phyloP scores from a whole-genome alignment of 2,113 vertebrate genomes.

The Pachypanchax playfairii region DNA sequence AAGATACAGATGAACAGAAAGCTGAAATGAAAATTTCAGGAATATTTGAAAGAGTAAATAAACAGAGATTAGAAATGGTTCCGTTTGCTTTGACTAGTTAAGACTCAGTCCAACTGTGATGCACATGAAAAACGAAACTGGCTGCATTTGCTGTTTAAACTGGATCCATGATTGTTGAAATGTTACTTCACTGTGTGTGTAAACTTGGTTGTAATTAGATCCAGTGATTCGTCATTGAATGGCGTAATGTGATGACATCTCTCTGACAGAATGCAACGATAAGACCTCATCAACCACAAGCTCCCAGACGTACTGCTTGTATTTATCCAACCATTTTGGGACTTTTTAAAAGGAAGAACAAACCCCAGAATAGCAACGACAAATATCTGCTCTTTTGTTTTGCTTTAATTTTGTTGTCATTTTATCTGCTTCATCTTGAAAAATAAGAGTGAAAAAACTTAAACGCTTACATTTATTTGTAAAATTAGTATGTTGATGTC shows the following conservation, averaged over 20 bases:
- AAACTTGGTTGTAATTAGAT: constrained; percentile 57
- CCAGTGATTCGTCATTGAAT: constrained; percentile 58
- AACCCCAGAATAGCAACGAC: no score
- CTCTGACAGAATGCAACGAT: constrained; percentile 72
- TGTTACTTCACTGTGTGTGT: constrained; percentile 30
- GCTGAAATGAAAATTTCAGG: no score
- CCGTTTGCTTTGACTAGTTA: no score
- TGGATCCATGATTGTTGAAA: constrained; percentile 23
- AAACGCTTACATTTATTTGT: background rate
- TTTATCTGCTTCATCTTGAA: background rate
- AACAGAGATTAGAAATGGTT: no score
- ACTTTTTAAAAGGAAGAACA: no score
- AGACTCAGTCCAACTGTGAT: no score
- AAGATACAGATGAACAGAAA: no score
- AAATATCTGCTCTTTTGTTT: no score
- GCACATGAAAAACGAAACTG: constrained; percentile 22
- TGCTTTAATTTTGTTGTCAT: no score
- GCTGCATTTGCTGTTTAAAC: background rate
- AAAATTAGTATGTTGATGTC: background rate
- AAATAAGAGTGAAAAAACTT: background rate
- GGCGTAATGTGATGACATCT: constrained; percentile 78
- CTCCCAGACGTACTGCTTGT: constrained; percentile 27
- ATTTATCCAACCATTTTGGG: constrained; percentile 51
- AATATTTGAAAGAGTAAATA: no score
- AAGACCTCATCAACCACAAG: constrained; percentile 67